Percentiles rank a stretch among this genome's conserved stretches.
These are phyloP conservation scores for Scaptomyza parva DNA, from an alignment of 2,888 invertebrate species.

Conservation along the genomic window DNA sequence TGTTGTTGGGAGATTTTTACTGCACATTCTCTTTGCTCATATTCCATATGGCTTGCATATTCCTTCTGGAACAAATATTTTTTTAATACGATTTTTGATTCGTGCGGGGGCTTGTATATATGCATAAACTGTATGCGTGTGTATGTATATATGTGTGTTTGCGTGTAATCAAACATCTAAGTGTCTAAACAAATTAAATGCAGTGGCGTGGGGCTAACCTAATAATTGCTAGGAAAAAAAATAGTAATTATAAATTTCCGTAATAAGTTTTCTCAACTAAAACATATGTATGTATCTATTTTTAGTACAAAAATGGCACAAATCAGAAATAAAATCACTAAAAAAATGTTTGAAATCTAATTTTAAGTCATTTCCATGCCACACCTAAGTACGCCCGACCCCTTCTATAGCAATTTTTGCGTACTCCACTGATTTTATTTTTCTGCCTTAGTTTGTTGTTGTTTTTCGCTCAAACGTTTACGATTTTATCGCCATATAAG, in stretches of 20 bases:
- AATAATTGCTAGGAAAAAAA: too few species aligned
- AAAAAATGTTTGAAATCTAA: too few species aligned
- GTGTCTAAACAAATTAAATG: constrained; percentile 10
- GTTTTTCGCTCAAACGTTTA: constrained; percentile 10
- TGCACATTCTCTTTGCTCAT: constrained; percentile 7
- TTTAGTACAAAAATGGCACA: too few species aligned
- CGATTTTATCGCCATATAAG: constrained; percentile 14
- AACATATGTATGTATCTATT: too few species aligned
- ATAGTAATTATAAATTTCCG: too few species aligned
- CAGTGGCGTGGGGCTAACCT: constrained; percentile 11
- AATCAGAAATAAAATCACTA: too few species aligned
- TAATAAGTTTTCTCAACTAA: too few species aligned
- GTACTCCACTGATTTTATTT: neutral
- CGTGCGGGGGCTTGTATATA: neutral
- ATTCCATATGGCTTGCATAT: constrained; percentile 44
- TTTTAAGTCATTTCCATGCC: too few species aligned
- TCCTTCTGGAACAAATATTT: constrained; percentile 30
- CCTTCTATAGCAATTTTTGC: neutral
- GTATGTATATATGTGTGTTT: neutral
- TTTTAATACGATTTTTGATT: neutral
- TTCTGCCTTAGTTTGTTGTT: constrained; percentile 4
- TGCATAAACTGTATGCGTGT: constrained; percentile 1
- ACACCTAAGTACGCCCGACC: too few species aligned
- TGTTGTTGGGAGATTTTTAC: neutral
- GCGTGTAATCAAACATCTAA: constrained; percentile 29